Evolutionary conservation across 2,888 invertebrate species (phyloP).

Genomic region (Epirrita christyi): DNA sequence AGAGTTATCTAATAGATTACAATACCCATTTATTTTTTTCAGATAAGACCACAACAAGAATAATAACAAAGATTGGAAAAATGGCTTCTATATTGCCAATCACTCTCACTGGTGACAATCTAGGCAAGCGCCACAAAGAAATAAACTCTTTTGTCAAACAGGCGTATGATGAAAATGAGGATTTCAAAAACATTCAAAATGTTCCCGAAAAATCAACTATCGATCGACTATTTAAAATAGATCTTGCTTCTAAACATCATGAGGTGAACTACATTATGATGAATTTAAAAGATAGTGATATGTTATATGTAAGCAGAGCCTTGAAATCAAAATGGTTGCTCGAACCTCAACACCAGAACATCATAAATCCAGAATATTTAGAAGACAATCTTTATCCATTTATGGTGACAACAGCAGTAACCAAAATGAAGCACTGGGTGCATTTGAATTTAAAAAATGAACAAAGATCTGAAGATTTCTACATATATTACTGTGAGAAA

Average conservation of each 20-base stretch:
- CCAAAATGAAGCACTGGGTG: conserved; percentile 58
- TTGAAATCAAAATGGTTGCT: conserved; percentile 63
- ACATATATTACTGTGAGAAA: conserved; percentile 33
- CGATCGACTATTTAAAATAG: conserved; percentile 42
- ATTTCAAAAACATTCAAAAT: conserved; percentile 20
- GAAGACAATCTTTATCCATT: conserved; percentile 58
- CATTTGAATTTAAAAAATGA: conserved; percentile 38
- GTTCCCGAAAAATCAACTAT: conserved; percentile 29
- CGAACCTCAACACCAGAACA: conserved; percentile 44
- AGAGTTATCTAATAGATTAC: neutral
- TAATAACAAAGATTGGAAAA: neutral
- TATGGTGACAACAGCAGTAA: conserved; percentile 59
- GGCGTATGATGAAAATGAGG: conserved; percentile 18
- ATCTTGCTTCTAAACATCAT: conserved; percentile 55
- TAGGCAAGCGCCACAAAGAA: conserved; percentile 29
- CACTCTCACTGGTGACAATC: conserved; percentile 18
- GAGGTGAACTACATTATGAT: conserved; percentile 57
- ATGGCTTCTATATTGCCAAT: conserved; percentile 23
- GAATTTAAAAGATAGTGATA: conserved; percentile 61
- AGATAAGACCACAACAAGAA: neutral
- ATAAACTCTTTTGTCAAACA: conserved; percentile 34
- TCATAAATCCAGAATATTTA: conserved; percentile 61
- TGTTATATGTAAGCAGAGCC: conserved; percentile 66
- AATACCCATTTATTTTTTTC: conserved; percentile 1
- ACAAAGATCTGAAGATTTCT: conserved; percentile 38